Evolutionary conservation across 1,140 invertebrate genomes (phyloP), one percentile per base, ranked within the genome.

Genomic region (Papilio helenus): DNA sequence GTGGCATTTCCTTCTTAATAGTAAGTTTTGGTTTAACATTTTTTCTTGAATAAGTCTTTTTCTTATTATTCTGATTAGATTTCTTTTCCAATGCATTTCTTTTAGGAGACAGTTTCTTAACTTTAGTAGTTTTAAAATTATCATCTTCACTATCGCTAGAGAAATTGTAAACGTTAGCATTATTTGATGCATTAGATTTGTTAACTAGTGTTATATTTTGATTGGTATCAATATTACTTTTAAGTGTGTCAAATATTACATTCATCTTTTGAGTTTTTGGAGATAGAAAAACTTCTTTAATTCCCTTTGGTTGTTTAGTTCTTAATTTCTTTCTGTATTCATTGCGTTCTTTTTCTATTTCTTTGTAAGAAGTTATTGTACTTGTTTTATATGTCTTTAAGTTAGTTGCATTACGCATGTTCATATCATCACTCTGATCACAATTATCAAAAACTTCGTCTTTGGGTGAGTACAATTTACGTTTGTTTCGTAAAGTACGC

Each of bases 381-480:
- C 65, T 87, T 86, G 2, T 79, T 86, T 72, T 80, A 68, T 42
- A 61, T n/a, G 42, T 79, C 76, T 85, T 83, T 61, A 71, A 34
- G 42, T 79, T 71, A 29, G 79, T 49, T 39, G 51, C 49, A 12
- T 78, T 84, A 72, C 84, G 73, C 71, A 85, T 79, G 20, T 81
- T 71, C 34, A 4, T 34, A 34, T 84, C 79, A 42, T 80, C 77
- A 68, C 80, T 23, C 29, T 83, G 34, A 20, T 76, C 46, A 80
- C 76, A 42, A 76, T 85, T 77, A 81, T 83, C 78, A 71, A 39
- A 80, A 72, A n/a, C 81, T 51, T 89, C 90, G 73, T 88, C 83
- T 85, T 91, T 91, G 0, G 88, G 89, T 4, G 92, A 93, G 79
- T 92, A 93, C 23, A 93, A 80, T 80, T 91, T 93, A 26, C 92